These are phyloP conservation scores for Hipparchia sbordonii DNA, from an alignment of 2,888 invertebrate species.

Conservation along the genomic window DNA sequence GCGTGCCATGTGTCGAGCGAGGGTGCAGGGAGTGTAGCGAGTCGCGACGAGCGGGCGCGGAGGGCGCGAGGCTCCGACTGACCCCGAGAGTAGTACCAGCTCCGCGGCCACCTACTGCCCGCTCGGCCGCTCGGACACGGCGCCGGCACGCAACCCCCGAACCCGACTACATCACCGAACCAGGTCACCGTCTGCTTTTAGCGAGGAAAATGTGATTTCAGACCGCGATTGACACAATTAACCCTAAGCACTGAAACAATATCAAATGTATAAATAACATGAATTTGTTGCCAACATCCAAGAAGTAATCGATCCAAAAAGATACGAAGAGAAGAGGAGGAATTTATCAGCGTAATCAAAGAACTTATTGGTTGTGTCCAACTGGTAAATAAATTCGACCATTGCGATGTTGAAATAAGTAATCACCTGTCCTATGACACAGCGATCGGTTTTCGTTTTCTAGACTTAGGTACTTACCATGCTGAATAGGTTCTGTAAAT, in stretches of 20 bases:
- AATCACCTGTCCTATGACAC: not conserved
- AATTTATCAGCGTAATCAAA: not conserved
- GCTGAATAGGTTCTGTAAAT: not conserved
- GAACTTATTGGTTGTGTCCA: not conserved
- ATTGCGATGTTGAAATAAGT: not conserved
- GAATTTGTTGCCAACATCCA: not conserved
- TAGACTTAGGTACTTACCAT: too few relatives aligned
- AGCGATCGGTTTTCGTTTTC: not conserved
- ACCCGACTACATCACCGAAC: constrained; percentile 62
- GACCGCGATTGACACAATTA: constrained; percentile 21
- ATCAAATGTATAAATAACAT: not conserved
- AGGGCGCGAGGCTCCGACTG: constrained; percentile 78
- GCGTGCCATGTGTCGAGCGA: constrained; percentile 53
- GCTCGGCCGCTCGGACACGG: constrained; percentile 67
- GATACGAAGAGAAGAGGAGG: not conserved
- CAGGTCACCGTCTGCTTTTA: constrained; percentile 67
- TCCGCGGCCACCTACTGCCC: constrained; percentile 57
- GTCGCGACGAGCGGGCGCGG: constrained; percentile 74
- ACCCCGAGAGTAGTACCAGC: constrained; percentile 43
- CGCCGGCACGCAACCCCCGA: constrained; percentile 61
- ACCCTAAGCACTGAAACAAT: constrained; percentile 6
- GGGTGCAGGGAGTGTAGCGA: constrained; percentile 45
- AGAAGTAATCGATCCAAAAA: not conserved
- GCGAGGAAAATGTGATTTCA: constrained; percentile 39
- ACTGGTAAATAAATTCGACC: not conserved